Evolutionary conservation across 1,140 invertebrate genomes (phyloP).

Genomic region (Diorhabda sublineata): DNA sequence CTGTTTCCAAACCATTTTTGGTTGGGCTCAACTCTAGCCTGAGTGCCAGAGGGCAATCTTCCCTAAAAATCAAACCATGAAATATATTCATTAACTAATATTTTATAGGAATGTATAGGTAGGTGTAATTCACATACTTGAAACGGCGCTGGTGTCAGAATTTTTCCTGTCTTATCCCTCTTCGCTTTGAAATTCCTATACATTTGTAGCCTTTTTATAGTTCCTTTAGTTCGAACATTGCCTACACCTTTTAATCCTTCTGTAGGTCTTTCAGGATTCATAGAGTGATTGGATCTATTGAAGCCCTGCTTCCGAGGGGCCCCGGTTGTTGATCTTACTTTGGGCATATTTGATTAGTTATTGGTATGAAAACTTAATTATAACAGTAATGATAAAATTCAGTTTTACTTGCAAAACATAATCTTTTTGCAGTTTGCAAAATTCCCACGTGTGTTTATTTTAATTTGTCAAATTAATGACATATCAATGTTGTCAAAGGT

Average conservation of each 20-base stretch:
- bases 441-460: too few relatives aligned
- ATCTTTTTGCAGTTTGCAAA: too few relatives aligned
- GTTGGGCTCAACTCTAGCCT: conserved; percentile 93
- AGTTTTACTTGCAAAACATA: too few relatives aligned
- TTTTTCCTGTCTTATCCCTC: conserved; percentile 86
- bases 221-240: conserved; percentile 82
- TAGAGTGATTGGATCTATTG: conserved; percentile 76
- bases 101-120: too few relatives aligned
- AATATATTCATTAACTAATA: neutral
- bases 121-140: conserved; percentile 28
- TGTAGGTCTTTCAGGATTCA: conserved; percentile 79
- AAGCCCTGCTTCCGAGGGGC: conserved; percentile 72
- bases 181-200: conserved; percentile 96
- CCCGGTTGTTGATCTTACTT: conserved; percentile 62
- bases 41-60: conserved; percentile 79
- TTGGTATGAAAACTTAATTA: too few relatives aligned
- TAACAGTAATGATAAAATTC: too few relatives aligned
- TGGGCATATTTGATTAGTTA: conserved; percentile 56
- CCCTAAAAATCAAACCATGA: conserved; percentile 59
- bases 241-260: conserved; percentile 79
- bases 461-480: too few relatives aligned
- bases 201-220: conserved; percentile 95
- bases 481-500: too few relatives aligned
- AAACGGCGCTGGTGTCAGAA: conserved; percentile 90
- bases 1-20: conserved; percentile 98